A percentile compares a stretch with the other conserved stretches of the same genome.
Conservation (phyloP, 2,113 vertebrate species). For the Atractosteus spatula region DNA sequence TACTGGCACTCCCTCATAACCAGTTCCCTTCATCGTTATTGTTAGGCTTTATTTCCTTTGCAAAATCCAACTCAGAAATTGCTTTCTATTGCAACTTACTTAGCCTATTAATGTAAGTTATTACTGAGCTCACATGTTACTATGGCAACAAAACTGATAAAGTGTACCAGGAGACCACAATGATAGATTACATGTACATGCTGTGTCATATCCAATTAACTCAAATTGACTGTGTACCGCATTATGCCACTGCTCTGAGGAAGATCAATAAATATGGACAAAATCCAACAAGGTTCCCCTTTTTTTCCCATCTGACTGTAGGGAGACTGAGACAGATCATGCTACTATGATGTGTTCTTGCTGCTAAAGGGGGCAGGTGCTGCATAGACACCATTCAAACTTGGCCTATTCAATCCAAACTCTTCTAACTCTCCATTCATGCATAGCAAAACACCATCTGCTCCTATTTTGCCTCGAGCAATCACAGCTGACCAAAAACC, state of each 20-base stretch:
- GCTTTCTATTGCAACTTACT: conserved; percentile 73
- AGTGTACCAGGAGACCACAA: conserved; percentile 73
- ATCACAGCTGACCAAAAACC: conserved; percentile 99
- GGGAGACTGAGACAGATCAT: conserved; percentile 83
- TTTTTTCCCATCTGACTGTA: conserved; percentile 64
- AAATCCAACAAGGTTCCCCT: conserved; percentile 71
- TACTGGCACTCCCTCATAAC: conserved; percentile 36
- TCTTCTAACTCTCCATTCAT: conserved; percentile 98
- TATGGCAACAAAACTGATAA: conserved; percentile 79
- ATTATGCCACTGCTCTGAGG: conserved; percentile 84
- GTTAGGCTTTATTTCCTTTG: conserved; percentile 58
- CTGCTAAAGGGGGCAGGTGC: conserved; percentile 96
- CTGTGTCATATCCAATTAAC: conserved; percentile 97
- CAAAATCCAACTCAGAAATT: conserved; percentile 59
- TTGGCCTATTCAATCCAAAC: conserved; percentile 96
- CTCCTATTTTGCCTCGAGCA: conserved; percentile 99
- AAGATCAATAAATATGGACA: conserved; percentile 96
- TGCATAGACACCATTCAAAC: conserved; percentile 99
- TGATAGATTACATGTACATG: conserved; percentile 91
- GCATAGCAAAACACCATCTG: conserved; percentile 99
- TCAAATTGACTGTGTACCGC: conserved; percentile 87
- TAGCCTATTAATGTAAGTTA: conserved; percentile 73
- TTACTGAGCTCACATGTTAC: conserved; percentile 70
- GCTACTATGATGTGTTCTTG: conserved; percentile 78
- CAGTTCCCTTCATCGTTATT: conserved; percentile 59